Evolutionary conservation across 2,113 vertebrate species (phyloP), one percentile per base, ranked within the genome.

Genomic region (Mixornis gularis): DNA sequence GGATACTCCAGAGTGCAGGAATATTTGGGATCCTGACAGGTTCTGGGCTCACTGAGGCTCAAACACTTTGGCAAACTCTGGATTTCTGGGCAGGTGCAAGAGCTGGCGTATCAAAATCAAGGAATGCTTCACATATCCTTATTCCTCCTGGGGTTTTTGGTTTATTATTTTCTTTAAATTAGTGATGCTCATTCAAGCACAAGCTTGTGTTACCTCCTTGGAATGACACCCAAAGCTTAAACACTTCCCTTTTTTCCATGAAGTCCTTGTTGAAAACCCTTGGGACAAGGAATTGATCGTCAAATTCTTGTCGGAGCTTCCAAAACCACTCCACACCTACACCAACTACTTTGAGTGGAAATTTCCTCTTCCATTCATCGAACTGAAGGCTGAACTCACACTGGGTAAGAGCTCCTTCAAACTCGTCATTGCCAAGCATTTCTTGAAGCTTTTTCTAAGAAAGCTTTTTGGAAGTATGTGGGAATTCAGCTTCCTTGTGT

Each of bases 261-360:
- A 84, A 93, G 95, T 92, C 34, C 94, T 98, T 63, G 79, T 98
- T 71, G 96, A 98, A 19, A 98, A 99, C 44, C 99, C 98, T 15
- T 99, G 99, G 99, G 98, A 98, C 68, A 95, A 95, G 3, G 58
- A 94, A 3, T 84, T 99, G 94, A 98, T 99, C 55, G 16, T 56
- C 16, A 91, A 89, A 10, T 96, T 99, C 92, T 95, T 99, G 29
- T 97, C 97, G 0, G 36, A 90, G 3, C 97, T 99, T 65, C 92
- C 79, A 34, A 97, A 97, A 11, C 98, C 98, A 1, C 97, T 99
- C 59, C 93, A 65, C 66, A 96, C 98, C 26, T 97, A 97, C 41
- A 53, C 95, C 34, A 96, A 94, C 89, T 98, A 95, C 93, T 96
- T 97, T 86, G 96, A 95, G 65, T 99, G 98, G 98, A 89, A 86